Base-by-base conservation (phyloP, 2,113 vertebrate species). In the Saccopteryx bilineata region DNA sequence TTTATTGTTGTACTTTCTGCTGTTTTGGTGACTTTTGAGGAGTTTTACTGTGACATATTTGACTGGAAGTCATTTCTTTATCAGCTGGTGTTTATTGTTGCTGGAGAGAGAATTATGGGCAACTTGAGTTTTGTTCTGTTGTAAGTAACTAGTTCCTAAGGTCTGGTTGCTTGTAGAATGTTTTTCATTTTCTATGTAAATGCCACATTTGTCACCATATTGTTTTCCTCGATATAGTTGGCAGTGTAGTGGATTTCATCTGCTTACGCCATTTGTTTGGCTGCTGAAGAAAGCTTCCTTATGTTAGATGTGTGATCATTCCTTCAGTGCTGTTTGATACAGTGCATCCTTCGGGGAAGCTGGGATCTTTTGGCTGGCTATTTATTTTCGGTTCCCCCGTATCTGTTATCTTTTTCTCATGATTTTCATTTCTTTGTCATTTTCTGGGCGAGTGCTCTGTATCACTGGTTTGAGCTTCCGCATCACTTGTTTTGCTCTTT, bases 181-280 rank as follows among this genome's bases (percentile, higher is more conserved):
- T 56, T 94, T 84, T 71, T 80, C 14, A 46, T 71, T 90, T 65
- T 83, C 63, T 63, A n/a, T 63, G 80, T 65, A 72, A 91, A 63
- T 56, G 65, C 58, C 26, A 48, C 15, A 56, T 84, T 80, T 91
- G 72, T 58, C 15, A 17, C 15, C 13, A 50, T 72, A 23, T 1
- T 85, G 6, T 79, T 72, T 94, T 79, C 28, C 28, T 65, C 28
- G n/a, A n/a, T 63, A 65, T 78, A 79, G 26, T 54, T 80, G 48
- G 56, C 11, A 50, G 48, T 28, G n/a, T 83, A 54, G 46, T 86
- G 56, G 31, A 56, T 56, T n/a, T 86, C 63, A n/a, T 80, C 66
- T 72, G 58, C 72, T 39, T 71, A 60, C 26, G 63, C 63, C 56
- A n/a, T 69, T 78, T 58, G n/a, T 83, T 89, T 91, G 23, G 17